phyloP scores from a whole-genome alignment of 30 jellyfish, hydroid and myxozoan species.

The Rhopilema esculentum region DNA sequence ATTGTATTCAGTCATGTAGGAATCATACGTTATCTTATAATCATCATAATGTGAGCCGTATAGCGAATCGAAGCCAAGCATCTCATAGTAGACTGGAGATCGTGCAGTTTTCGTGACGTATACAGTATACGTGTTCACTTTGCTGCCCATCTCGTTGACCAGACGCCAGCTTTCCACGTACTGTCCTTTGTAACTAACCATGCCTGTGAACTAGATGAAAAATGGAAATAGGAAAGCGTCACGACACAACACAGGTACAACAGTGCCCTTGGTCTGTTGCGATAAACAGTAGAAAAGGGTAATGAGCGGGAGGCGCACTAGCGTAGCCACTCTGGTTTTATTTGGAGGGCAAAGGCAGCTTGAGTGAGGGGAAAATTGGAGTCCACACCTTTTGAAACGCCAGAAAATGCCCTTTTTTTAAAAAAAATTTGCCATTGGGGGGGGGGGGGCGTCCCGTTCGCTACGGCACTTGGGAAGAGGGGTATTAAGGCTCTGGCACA shows the following conservation, averaged over 20 bases:
- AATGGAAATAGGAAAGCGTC: too few relatives aligned
- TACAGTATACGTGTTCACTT: conserved; percentile 53
- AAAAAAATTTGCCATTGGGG: too few relatives aligned
- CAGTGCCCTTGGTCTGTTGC: not conserved
- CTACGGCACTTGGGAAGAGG: too few relatives aligned
- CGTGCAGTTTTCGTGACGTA: conserved; percentile 22
- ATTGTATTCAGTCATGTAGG: conserved; percentile 17
- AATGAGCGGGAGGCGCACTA: not conserved
- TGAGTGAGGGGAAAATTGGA: too few relatives aligned
- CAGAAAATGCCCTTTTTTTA: too few relatives aligned
- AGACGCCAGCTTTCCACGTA: conserved; percentile 73
- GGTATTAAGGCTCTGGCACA: too few relatives aligned
- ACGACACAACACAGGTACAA: too few relatives aligned
- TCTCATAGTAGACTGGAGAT: conserved; percentile 58
- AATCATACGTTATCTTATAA: conserved; percentile 40
- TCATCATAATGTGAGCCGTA: conserved; percentile 76
- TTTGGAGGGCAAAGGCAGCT: too few relatives aligned
- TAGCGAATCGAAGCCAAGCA: conserved; percentile 70
- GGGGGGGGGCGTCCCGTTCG: too few relatives aligned
- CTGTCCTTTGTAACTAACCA: conserved; percentile 25
- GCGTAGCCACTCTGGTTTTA: too few relatives aligned
- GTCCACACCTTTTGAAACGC: too few relatives aligned
- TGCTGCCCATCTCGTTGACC: conserved; percentile 39
- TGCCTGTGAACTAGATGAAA: conserved; percentile 22
- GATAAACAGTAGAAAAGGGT: not conserved